Evolutionary conservation across 2,113 vertebrate genomes (phyloP), one percentile per base, ranked within the genome.

Genomic region (Hemiprocne comata): DNA sequence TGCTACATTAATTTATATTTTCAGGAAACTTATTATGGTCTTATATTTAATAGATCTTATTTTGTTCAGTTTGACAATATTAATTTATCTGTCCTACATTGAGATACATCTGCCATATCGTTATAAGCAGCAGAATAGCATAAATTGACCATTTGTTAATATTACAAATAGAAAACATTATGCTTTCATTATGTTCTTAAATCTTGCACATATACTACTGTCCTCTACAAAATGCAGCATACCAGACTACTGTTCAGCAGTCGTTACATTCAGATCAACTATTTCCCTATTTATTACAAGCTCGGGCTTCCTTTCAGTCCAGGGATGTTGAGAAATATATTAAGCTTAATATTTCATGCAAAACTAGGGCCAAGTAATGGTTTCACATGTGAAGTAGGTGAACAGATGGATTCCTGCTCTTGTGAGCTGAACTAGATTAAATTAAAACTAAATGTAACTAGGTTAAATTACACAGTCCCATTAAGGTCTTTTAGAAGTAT

Each of bases 321-420:
- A 24, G 10, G 13, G 28, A 46, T 42, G 7, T 61, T 89, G 31
- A 82, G 81, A 76, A 89, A 16, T 57, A n/a, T 73, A 64, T 82
- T 66, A 90, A 74, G 25, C 24, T 74, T 86, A 82, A 33, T 72
- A 78, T 70, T 72, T 92, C 50, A 81, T n/a, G 31, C 24, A 75
- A 89, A 95, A 87, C 54, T 75, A 79, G 69, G 69, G 53, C 77
- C 48, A 84, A 48, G 33, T n/a, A 67, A 66, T 34, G 29, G 16
- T 80, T 94, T 94, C 60, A 67, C 11, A 23, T 51, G 12, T 75
- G 60, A 93, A 93, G 55, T 78, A 85, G 82, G 85, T 91, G 91
- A 95, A 87, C 89, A 94, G 84, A 95, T 94, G 94, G 94, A 82
- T 91, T 85, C 57, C 54, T 78, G 54, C 64, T 78, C 70, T 87